Percentiles rank a stretch among this genome's conserved stretches.
phyloP scores from a whole-genome alignment of 2,113 vertebrate genomes.

The Speoplatyrhinus poulsoni region DNA sequence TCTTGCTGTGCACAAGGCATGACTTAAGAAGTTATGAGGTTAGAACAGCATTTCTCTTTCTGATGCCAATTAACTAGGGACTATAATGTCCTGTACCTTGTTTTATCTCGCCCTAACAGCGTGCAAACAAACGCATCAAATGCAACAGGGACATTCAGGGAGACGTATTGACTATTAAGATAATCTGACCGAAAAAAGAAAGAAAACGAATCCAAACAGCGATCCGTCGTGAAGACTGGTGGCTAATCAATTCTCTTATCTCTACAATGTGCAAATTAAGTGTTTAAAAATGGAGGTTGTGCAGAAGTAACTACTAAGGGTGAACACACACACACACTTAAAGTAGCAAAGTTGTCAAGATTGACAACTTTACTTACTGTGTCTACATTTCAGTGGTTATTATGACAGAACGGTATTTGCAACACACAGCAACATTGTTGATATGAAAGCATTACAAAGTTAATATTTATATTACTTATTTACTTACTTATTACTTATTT shows the following conservation, averaged over 20 bases:
- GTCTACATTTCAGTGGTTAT: background rate
- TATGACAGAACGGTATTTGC: background rate
- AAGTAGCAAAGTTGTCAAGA: conserved; percentile 43
- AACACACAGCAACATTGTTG: background rate
- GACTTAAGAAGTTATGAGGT: conserved; percentile 85
- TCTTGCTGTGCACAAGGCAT: conserved; percentile 83
- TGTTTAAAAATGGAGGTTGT: conserved; percentile 66
- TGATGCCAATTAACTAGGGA: conserved; percentile 77
- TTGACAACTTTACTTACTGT: conserved; percentile 14
- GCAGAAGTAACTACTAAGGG: conserved; percentile 38
- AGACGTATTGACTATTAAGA: conserved; percentile 67
- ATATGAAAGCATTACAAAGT: conserved; percentile 5
- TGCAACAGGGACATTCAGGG: conserved; percentile 62
- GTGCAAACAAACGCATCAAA: conserved; percentile 64
- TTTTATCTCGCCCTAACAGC: conserved; percentile 72
- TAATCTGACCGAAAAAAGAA: conserved; percentile 44
- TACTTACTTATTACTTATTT: conserved; percentile 2
- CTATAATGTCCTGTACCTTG: conserved; percentile 75
- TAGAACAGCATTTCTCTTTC: conserved; percentile 73
- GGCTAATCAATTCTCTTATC: conserved; percentile 79
- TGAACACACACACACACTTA: background rate
- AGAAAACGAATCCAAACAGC: background rate
- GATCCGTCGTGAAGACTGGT: conserved; percentile 37
- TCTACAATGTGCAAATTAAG: conserved; percentile 74
- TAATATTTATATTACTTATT: conserved; percentile 11